Base-by-base conservation (phyloP, 2,113 vertebrate genomes). In the Regulus satrapa region DNA sequence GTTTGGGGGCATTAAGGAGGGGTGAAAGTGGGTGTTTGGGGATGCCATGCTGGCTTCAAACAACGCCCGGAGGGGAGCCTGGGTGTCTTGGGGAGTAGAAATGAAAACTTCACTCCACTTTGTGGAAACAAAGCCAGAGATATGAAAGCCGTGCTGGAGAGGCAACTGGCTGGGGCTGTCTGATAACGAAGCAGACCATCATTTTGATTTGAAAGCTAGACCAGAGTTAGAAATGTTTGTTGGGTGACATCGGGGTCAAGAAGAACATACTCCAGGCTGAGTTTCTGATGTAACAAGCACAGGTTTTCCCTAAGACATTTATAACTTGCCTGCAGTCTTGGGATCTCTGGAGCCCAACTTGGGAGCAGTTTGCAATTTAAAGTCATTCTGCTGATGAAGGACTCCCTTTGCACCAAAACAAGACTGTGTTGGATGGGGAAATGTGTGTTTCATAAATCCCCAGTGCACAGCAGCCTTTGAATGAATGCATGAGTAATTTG, bases 251-350 rank as follows among this genome's bases (percentile, higher is more conserved):
- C 48, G 21, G 91, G 88, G 92, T 96, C 85, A 77, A 92, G 82
- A 96, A 61, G 76, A 95, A 92, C 75, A 82, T 41, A 48, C 19
- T 9, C 91, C 92, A 94, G 85, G 92, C 74, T 97, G 95, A 90
- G 38, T 89, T 95, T 84, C 62, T 87, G 75, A 67, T 85, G n/a
- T 69, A 94, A 95, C 88, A 93, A 83, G 66, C 55, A 34, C 28
- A 78, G 32, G n/a, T 74, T 87, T 93, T 92, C 96, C 85, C 93
- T 41, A 48, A 77, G 88, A 94, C 38, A 66, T 48, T 69, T 94
- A 23, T 55, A 73, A 80, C 58, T 46, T 83, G 24, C 45, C 84
- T 69, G 28, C 83, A 91, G 82, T 93, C 87, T 92, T 94, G 84
- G 74, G 71, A 83, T 13, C 26, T 61, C 63, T 36, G 18, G 59